Base-by-base conservation (phyloP, 2,888 invertebrate genomes). In the Scelioninae gen. 1 region DNA sequence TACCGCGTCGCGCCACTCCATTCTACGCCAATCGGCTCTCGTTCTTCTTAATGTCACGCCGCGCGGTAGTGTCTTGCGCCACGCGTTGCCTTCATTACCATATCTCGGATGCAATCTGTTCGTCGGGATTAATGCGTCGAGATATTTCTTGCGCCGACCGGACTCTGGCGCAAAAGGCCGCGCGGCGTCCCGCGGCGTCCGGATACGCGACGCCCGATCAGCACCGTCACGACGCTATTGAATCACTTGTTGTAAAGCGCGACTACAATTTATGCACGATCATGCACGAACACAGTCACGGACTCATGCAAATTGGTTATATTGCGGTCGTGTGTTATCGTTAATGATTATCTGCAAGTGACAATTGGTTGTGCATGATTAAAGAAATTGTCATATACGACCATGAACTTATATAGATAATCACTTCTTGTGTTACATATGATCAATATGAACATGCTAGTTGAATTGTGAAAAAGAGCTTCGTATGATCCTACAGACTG, bases 31-130 rank as follows among this genome's bases (percentile, higher is more conserved):
- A 90, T 90, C 89, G 88, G 86, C 86, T 87, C 88, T 88, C 90
- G 89, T 89, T 88, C 88, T 87, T 91, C 90, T 90, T 89, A 86
- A 90, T 91, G 91, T 91, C 91, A 91, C 90, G 87, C 85, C 85
- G 88, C 84, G 87, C 84, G 87, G 88, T 88, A 80, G 80, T 80
- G 80, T 89, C 88, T 90, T 89, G 87, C 88, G 89, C 89, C 90
- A 89, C 89, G 89, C 90, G 90, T 90, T 90, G 88, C 90, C 90
- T 91, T 91, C 90, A 91, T 91, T 91, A 91, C 90, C 91, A 91
- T 91, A 91, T 91, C 91, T 90, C 87, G 89, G 90, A 91, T 91
- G 91, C 90, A 91, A 91, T 91, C 91, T 90, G 88, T 89, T 90
- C 86, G 84, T 75, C 83, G 87, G 88, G 91, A 91, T 90, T 91